Percentiles rank a stretch among this genome's conserved stretches.
Evolutionary conservation across 2,113 vertebrate genomes (phyloP).

Genomic region (Labeo catla): DNA sequence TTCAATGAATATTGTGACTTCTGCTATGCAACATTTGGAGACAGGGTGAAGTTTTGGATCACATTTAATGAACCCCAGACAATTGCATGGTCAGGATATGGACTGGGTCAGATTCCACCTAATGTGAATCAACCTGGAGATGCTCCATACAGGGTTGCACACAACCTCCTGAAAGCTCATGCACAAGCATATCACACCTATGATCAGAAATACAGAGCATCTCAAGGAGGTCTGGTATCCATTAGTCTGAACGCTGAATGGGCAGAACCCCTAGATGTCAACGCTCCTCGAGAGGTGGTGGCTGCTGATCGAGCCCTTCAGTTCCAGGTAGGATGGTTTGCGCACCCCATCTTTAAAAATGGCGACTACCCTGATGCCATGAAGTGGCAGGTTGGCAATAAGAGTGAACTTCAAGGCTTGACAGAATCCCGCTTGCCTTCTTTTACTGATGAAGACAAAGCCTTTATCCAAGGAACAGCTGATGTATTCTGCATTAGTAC

Average conservation of each 20-base stretch:
- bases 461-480: conserved; percentile 82
- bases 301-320: conserved; percentile 90
- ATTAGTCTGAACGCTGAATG: conserved; percentile 82
- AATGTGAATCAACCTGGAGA: conserved; percentile 76
- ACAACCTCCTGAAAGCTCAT: conserved; percentile 87
- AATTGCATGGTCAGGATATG: conserved; percentile 82
- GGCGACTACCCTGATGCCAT: conserved; percentile 93
- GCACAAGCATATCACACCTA: conserved; percentile 89
- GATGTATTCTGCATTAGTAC: conserved; percentile 90
- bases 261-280: conserved; percentile 79
- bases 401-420: conserved; percentile 88
- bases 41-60: conserved; percentile 95
- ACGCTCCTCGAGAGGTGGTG: conserved; percentile 74
- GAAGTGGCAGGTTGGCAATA: conserved; percentile 92
- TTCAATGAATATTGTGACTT: conserved; percentile 90
- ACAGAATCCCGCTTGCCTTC: conserved; percentile 80
- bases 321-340: conserved; percentile 91
- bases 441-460: conserved; percentile 85
- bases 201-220: conserved; percentile 78
- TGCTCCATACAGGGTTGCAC: conserved; percentile 81
- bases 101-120: conserved; percentile 81
- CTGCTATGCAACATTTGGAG: conserved; percentile 89
- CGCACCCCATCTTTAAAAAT: conserved; percentile 92
- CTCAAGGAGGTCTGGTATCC: conserved; percentile 82
- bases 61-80: conserved; percentile 86